Evolutionary conservation across 2,888 invertebrate genomes (phyloP), one percentile per base, ranked within the genome.

Genomic region (Allygus modestus): DNA sequence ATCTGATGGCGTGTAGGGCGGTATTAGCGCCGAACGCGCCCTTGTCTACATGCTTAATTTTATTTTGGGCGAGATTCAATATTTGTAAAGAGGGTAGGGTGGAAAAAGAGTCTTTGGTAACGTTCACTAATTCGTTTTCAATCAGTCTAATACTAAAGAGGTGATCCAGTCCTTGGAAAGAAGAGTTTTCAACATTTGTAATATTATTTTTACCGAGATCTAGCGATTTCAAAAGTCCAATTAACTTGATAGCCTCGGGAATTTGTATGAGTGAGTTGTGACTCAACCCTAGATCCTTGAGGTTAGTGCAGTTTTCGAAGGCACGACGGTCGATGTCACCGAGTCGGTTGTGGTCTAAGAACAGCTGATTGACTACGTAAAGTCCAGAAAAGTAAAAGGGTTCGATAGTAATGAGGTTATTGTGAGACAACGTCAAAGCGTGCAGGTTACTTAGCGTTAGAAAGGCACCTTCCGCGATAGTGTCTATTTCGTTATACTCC

Each of bases 201-300:
- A 99, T 96, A 90, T 95, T 95, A 92, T 98, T 99, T 91, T 97
- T 97, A 77, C 97, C 97, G 89, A 99, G 92, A 91, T 98, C 97
- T 82, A 99, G 92, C 0, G 96, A 96, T 91, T 97, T 96, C 87
- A 98, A 91, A 90, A 97, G 95, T 82, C 95, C 93, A 84, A 97
- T 92, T 89, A 96, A 96, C 90, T 94, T 94, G 85, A 97, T 91
- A 1, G 96, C 97, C 89, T 95, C 95, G 4, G 98, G 97, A 86
- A 98, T 95, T 87, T 94, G 93, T 85, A 93, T 91, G 87, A 98
- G 91, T 88, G 95, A 95, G 91, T 98, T 98, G 31, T 96, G 96
- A 90, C 97, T 97, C 85, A 98, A 91, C 90, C 97, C 97, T 82
- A 98, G 91, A 90, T 97, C 97, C 91, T 97, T 97, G 61, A 97